Base-by-base conservation (phyloP, 2,888 invertebrate genomes). In the Calameuta filiformis region DNA sequence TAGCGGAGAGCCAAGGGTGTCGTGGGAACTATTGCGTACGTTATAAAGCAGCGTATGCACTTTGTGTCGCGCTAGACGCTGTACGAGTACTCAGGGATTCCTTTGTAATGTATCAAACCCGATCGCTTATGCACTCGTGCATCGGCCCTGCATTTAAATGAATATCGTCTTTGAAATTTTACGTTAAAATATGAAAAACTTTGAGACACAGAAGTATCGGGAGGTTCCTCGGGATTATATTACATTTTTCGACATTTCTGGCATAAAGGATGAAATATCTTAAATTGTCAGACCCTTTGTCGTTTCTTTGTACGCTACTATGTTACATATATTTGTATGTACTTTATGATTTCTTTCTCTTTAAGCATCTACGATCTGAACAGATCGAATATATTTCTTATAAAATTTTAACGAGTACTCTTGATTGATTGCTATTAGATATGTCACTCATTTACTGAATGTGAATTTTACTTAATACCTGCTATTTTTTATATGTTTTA, bases 11-110 rank as follows among this genome's bases (percentile, higher is more conserved):
- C 85, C 81, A 80, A 80, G 87, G 86, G 85, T 86, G 84, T 89
- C 89, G 89, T 89, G 89, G 89, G 89, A 89, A 89, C 89, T 85
- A 85, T 83, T 83, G 81, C 85, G 86, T 82, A 82, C 87, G 83
- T 86, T 87, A 85, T 87, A 68, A 86, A 87, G 84, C 83, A 83
- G 85, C 82, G 81, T 83, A 78, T 81, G 79, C 84, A 87, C 86
- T 87, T 87, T 85, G 80, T 81, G 68, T 68, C 73, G 30, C 69
- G 35, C 31, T 73, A 69, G 69, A 73, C 33, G 34, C 35, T 34
- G 68, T 35, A 12, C 69, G 81, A 85, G 81, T 82, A 82, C 81
- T 76, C 75, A 76, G 80, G 81, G 81, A 84, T 83, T 84, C 80
- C 83, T 84, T 87, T 85, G 80, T 85, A 81, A 79, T 34, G 74